Percentiles rank a stretch among this genome's conserved stretches.
Evolutionary conservation across 1,140 invertebrate genomes (phyloP).

Genomic region (Drosophila serrata): DNA sequence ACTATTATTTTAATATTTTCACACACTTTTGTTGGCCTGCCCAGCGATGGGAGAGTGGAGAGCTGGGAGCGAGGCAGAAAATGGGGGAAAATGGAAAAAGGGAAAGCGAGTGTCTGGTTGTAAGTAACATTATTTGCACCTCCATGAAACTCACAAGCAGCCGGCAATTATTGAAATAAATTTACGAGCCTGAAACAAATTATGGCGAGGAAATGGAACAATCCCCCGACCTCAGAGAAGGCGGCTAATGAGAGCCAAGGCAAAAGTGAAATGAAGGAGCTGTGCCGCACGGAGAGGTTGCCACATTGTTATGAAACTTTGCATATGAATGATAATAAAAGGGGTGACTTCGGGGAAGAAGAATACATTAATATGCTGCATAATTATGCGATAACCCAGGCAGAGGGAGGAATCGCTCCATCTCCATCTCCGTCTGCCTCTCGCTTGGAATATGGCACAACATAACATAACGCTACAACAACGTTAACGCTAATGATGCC

Average conservation of each 20-base stretch:
- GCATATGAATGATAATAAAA: slow-evolving; percentile 67
- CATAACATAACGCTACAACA: slow-evolving; percentile 79
- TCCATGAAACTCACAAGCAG: slow-evolving; percentile 53
- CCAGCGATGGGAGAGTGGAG: slow-evolving; percentile 5
- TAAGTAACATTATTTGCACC: slow-evolving; percentile 60
- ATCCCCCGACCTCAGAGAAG: slow-evolving; percentile 21
- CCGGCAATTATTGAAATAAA: slow-evolving; percentile 67
- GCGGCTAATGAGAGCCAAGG: slow-evolving; percentile 56
- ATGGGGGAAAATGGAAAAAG: slow-evolving; percentile 11
- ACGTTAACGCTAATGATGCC: slow-evolving; percentile 82
- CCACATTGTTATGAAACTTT: slow-evolving; percentile 67
- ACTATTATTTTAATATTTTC: slow-evolving; percentile 72
- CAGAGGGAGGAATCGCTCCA: neutral
- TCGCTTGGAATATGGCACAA: slow-evolving; percentile 44
- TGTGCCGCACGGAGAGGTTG: slow-evolving; percentile 19
- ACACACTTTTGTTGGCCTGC: slow-evolving; percentile 53
- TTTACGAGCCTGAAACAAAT: slow-evolving; percentile 62
- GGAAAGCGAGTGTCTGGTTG: slow-evolving; percentile 49
- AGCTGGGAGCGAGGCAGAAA: slow-evolving; percentile 2
- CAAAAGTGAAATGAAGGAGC: slow-evolving; percentile 41
- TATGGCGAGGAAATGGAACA: slow-evolving; percentile 54
- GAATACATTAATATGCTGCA: slow-evolving; percentile 80
- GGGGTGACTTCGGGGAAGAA: slow-evolving; percentile 27
- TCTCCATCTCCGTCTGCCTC: slow-evolving; percentile 11
- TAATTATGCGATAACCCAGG: slow-evolving; percentile 78